Evolutionary conservation across 2,113 vertebrate species (phyloP), one percentile per base, ranked within the genome.

Genomic region (Taxidea taxus): DNA sequence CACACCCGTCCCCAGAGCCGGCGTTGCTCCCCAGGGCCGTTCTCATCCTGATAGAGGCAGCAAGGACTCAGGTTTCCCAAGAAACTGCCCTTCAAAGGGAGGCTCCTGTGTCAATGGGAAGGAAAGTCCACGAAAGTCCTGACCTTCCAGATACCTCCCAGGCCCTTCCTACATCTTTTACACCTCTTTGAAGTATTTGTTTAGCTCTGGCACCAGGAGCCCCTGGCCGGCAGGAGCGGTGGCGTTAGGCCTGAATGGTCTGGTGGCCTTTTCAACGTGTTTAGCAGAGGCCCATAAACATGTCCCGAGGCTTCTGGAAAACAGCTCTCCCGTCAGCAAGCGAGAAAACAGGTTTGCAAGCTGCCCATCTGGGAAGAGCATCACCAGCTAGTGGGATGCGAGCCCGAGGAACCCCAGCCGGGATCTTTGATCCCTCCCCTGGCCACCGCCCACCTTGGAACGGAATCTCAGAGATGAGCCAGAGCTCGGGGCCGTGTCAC

Each of bases 11-110:
- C 20, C 85, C 56, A 21, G 4, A 10, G 51, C 4, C 0, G 0
- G 39, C 0, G 7, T 2, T 0, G 12, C 8, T 27, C 56, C 47
- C 27, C 39, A 34, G 34, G 0, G 0, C 27, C 1, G 4, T 1
- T 8, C 27, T 51, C 7, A 1, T 4, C 47, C 77, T 21, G 39
- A 6, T 0, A 4, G 56, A 8, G 34, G 13, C 34, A 14, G 60
- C 0, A 2, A 82, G 66, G 54, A n/a, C 34, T 27, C 34, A 0
- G 29, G 31, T 44, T 60, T 82, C 80, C n/a, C 3, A 4, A 14
- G 62, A 60, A 70, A n/a, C 31, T 4, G 1, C 29, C 37, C 6
- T 8, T 6, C 5, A 8, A 9, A 9, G 21, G 12, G 64, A n/a
- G 16, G 83, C 42, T 75, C 39, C 72, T 47, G 2, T 7, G 34